phyloP scores from a whole-genome alignment of 2,888 invertebrate genomes.

The Mamestra brassicae region DNA sequence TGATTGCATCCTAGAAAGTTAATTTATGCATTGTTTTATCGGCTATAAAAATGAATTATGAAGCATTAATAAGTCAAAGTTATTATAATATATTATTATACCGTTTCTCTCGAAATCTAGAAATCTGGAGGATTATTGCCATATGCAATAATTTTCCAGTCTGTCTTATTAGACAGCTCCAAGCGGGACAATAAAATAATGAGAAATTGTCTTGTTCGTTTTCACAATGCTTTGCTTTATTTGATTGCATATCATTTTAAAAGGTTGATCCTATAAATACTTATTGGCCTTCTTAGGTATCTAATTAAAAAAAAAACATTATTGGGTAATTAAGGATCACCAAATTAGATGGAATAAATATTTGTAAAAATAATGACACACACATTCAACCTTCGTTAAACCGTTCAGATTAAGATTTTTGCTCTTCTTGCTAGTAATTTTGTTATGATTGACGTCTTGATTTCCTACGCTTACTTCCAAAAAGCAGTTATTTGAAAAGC shows the following conservation, averaged over 20 bases:
- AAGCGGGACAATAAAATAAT: slow-evolving; percentile 13
- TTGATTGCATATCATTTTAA: not conserved
- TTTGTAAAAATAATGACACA: not conserved
- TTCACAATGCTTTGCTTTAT: not conserved
- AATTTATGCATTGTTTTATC: slow-evolving; percentile 22
- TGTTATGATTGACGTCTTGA: not conserved
- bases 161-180: not conserved
- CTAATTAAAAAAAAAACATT: too few relatives aligned
- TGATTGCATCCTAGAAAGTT: slow-evolving; percentile 40
- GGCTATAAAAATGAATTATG: slow-evolving; percentile 24
- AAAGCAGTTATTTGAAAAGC: not conserved
- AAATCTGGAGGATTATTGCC: not conserved
- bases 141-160: slow-evolving; percentile 28
- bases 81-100: slow-evolving; percentile 3
- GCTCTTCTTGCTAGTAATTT: not conserved
- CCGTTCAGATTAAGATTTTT: not conserved
- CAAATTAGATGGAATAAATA: not conserved
- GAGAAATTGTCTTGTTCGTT: not conserved
- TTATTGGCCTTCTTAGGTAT: too few relatives aligned
- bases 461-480: not conserved
- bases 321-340: not conserved
- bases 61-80: slow-evolving; percentile 7
- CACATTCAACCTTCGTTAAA: not conserved
- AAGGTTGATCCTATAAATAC: too few relatives aligned
- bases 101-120: slow-evolving; percentile 21